phyloP scores from a whole-genome alignment of 2,888 invertebrate species.

The Pheosia tremula region DNA sequence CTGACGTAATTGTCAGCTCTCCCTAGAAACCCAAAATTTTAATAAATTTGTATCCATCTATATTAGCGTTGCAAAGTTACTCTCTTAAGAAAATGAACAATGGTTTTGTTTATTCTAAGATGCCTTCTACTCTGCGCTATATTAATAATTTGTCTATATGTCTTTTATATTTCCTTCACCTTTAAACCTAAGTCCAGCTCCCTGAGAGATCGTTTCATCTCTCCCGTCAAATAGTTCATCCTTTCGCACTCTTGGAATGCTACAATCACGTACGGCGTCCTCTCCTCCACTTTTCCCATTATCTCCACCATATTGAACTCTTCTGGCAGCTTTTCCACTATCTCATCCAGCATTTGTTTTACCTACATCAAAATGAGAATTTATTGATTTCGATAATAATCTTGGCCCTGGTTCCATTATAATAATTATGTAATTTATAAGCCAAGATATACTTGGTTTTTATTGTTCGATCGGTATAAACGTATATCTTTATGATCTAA shows the following conservation, averaged over 20 bases:
- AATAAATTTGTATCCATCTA: too few species aligned
- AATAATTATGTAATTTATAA: too few species aligned
- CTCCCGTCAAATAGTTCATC: conserved; percentile 96
- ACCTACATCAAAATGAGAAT: conserved; percentile 82
- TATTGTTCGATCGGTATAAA: too few species aligned
- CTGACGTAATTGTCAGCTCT: conserved; percentile 97
- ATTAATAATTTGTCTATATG: neutral
- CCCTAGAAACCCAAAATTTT: conserved; percentile 81
- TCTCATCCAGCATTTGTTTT: conserved; percentile 97
- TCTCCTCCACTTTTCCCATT: conserved; percentile 97
- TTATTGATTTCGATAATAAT: neutral
- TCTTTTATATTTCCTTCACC: conserved; percentile 62
- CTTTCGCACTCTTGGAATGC: conserved; percentile 98
- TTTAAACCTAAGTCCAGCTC: conserved; percentile 97
- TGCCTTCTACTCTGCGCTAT: too few species aligned
- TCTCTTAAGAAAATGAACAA: too few species aligned
- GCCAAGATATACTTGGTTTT: too few species aligned
- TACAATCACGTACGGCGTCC: conserved; percentile 98
- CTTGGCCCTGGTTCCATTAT: neutral
- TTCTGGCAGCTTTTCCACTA: conserved; percentile 97
- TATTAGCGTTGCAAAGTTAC: too few species aligned
- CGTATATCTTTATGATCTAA: too few species aligned
- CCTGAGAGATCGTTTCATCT: conserved; percentile 95
- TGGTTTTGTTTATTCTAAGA: too few species aligned
- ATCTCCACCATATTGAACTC: conserved; percentile 98